Conservation (phyloP, 2,113 vertebrate species). For the Otolemur garnettii region DNA sequence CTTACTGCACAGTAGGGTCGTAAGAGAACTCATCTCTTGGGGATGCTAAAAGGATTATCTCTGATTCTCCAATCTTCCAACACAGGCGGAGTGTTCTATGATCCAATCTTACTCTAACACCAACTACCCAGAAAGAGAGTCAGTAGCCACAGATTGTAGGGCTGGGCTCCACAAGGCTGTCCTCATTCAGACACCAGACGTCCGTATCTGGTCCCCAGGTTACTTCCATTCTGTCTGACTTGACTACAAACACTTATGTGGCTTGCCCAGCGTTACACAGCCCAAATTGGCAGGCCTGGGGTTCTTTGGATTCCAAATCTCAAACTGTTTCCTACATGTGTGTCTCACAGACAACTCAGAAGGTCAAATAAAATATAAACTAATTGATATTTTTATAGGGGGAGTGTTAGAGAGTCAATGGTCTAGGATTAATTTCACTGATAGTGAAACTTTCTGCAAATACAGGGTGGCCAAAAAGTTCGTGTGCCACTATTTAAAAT, state of each 20-base stretch:
- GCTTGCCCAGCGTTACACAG: fast-evolving
- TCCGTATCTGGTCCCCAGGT: background rate
- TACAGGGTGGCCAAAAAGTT: too few relatives aligned
- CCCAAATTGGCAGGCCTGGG: background rate
- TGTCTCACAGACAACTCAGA: background rate
- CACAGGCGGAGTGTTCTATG: background rate
- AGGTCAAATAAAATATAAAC: background rate
- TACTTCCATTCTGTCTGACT: background rate
- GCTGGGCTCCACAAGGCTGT: too few relatives aligned
- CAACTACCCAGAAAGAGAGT: background rate
- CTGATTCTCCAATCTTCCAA: background rate
- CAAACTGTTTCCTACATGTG: background rate
- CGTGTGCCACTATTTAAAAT: too few relatives aligned
- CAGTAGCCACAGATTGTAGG: background rate
- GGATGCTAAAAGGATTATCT: too few relatives aligned
- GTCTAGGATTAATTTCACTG: background rate
- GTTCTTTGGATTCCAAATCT: background rate
- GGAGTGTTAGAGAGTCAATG: background rate
- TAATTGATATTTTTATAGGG: background rate
- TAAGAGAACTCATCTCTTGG: background rate
- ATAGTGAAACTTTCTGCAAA: constrained; percentile 4
- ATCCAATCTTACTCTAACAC: background rate
- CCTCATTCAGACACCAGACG: background rate
- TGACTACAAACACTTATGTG: background rate
- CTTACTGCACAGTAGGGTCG: background rate